Evolutionary conservation across 2,113 vertebrate species (phyloP).

Genomic region (Tylochromis polylepis): DNA sequence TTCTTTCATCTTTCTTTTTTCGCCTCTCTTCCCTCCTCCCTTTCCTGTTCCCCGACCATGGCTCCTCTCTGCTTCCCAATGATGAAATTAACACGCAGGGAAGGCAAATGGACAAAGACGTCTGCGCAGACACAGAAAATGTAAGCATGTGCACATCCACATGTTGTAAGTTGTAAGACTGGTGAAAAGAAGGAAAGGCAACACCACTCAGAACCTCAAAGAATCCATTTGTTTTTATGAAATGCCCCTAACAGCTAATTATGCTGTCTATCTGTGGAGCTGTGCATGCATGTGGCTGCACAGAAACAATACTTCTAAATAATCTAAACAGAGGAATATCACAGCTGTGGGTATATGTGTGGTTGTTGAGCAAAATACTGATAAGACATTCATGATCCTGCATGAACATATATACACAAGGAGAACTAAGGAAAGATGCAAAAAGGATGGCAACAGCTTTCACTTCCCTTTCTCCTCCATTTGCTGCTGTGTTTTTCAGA

Average conservation of each 20-base stretch:
- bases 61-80: constrained; percentile 17
- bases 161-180: neutral
- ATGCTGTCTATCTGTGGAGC: neutral
- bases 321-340: neutral
- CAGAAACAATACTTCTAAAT: neutral
- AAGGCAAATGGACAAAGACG: constrained; percentile 7
- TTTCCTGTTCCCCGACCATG: neutral
- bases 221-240: neutral
- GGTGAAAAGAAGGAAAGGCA: neutral
- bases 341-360: neutral
- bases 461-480: neutral
- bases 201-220: neutral
- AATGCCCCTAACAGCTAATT: neutral
- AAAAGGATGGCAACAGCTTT: neutral
- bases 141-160: neutral
- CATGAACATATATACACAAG: neutral
- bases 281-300: neutral
- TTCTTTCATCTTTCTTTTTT: constrained; percentile 18
- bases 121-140: neutral
- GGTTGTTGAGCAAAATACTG: neutral
- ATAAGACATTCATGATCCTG: neutral
- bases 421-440: neutral
- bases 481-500: constrained; percentile 13
- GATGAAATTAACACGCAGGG: constrained; percentile 52
- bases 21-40: neutral